phyloP scores from a whole-genome alignment of 2,113 vertebrate species.

The Trematocara macrostoma region DNA sequence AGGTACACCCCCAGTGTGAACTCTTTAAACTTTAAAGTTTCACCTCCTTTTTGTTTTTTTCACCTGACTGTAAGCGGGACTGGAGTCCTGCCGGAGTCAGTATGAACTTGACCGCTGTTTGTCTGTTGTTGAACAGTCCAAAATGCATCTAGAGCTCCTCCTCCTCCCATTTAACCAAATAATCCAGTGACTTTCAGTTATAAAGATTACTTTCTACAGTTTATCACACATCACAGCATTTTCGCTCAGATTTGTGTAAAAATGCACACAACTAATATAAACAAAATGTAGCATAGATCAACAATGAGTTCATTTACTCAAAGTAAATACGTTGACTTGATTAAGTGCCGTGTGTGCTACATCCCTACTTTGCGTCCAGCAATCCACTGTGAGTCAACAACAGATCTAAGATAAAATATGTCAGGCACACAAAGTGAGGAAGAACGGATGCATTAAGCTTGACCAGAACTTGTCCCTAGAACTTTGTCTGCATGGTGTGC shows the following conservation, averaged over 20 bases:
- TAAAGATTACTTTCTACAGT: not conserved
- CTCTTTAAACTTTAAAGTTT: slow-evolving; percentile 52
- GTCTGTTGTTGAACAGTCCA: not conserved
- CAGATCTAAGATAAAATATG: not conserved
- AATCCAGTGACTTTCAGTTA: not conserved
- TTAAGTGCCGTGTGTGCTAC: not conserved
- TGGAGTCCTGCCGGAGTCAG: not conserved
- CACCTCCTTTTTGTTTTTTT: not conserved
- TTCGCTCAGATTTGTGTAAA: not conserved
- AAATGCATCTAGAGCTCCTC: slow-evolving; percentile 56
- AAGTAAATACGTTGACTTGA: not conserved
- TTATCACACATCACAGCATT: not conserved
- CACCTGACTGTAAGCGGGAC: slow-evolving; percentile 5
- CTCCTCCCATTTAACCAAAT: not conserved
- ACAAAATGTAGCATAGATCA: not conserved
- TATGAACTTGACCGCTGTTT: not conserved
- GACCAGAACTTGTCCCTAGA: not conserved
- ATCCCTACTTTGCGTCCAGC: not conserved
- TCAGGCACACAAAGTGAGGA: slow-evolving; percentile 2
- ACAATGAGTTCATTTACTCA: not conserved
- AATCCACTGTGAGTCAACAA: not conserved
- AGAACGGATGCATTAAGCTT: slow-evolving; percentile 40
- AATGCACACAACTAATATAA: not conserved
- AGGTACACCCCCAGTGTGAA: slow-evolving; percentile 87
- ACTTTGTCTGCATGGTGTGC: slow-evolving; percentile 27